phyloP scores from a whole-genome alignment of 2,113 vertebrate species.

The Pteronura brasiliensis region DNA sequence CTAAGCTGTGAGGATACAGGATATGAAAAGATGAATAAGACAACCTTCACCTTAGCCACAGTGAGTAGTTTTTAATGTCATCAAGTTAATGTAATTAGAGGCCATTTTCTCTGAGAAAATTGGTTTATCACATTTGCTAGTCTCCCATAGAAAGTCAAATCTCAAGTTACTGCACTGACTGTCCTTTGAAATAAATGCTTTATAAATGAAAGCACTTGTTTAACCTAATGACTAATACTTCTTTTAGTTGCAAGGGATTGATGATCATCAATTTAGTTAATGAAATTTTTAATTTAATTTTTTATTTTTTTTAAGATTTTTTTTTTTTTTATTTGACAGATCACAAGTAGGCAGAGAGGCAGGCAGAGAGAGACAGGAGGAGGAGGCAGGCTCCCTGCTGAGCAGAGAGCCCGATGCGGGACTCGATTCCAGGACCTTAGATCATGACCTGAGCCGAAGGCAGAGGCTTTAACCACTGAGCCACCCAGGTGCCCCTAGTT shows the following conservation, averaged over 20 bases:
- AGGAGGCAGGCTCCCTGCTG: no score
- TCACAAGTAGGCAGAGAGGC: no score
- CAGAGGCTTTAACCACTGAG: no score
- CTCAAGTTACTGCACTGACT: not conserved
- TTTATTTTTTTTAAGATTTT: no score
- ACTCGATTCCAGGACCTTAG: no score
- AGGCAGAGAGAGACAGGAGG: no score
- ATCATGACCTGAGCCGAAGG: no score
- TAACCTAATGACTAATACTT: not conserved
- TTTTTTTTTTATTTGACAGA: no score
- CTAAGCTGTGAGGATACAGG: not conserved
- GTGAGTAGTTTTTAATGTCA: not conserved
- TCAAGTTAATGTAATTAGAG: constrained; percentile 7
- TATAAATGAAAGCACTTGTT: not conserved
- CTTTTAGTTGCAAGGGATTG: not conserved
- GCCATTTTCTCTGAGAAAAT: not conserved
- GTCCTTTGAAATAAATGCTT: not conserved
- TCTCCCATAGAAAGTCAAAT: not conserved
- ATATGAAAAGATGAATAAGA: not conserved
- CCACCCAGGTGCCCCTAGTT: no score
- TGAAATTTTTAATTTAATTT: not conserved
- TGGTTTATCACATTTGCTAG: not conserved
- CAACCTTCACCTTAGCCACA: not conserved
- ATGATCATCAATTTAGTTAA: not conserved
- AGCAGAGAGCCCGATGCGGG: no score